A percentile compares a stretch with the other conserved stretches of the same genome.
Conservation (phyloP, 2,888 invertebrate species). For the Alsophila aescularia region DNA sequence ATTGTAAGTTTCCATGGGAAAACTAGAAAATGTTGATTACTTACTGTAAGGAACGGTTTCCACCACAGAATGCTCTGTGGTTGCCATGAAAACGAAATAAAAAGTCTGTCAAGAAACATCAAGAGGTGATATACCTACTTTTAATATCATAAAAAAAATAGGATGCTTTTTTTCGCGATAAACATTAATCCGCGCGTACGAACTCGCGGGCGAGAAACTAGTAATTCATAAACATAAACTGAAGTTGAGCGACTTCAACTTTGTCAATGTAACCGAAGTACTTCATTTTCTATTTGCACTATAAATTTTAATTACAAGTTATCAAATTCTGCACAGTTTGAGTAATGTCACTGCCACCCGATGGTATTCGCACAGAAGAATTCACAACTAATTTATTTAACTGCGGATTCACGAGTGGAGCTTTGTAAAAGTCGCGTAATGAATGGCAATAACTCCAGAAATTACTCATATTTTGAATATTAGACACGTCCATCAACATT, state of each 20-base stretch:
- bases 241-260: neutral
- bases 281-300: constrained; percentile 18
- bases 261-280: neutral
- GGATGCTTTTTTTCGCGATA: too few relatives aligned
- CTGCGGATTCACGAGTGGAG: constrained; percentile 6
- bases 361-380: constrained; percentile 15
- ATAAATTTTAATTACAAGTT: constrained; percentile 25
- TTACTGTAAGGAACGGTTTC: too few relatives aligned
- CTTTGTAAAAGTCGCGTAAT: constrained; percentile 13
- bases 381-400: constrained; percentile 24
- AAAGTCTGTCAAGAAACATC: too few relatives aligned
- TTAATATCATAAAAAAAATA: too few relatives aligned
- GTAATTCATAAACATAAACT: constrained; percentile 3
- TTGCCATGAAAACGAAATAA: too few relatives aligned
- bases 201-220: too few relatives aligned
- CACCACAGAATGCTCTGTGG: too few relatives aligned
- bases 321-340: constrained; percentile 1
- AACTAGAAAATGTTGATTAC: too few relatives aligned
- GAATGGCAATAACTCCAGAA: constrained; percentile 22
- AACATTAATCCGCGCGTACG: too few relatives aligned
- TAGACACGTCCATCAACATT: constrained; percentile 6
- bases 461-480: constrained; percentile 19
- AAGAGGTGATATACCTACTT: too few relatives aligned
- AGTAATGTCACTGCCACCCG: neutral
- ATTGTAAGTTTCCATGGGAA: too few relatives aligned